Evolutionary conservation across 2,113 vertebrate species (phyloP), one percentile per base, ranked within the genome.

Genomic region (Etheostoma cragini): DNA sequence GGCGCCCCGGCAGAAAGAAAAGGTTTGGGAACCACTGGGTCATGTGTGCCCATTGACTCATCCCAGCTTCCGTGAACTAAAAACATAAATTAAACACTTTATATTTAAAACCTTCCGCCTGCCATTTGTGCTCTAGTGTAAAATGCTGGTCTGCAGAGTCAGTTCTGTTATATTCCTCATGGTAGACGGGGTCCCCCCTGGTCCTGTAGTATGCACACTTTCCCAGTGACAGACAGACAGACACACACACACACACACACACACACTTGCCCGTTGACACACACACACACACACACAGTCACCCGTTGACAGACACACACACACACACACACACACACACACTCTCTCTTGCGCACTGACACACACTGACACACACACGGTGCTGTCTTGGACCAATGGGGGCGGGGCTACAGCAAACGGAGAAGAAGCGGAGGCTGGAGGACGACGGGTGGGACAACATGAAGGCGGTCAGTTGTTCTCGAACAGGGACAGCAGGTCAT

Each of bases 401-500:
- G 62, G 61, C 24, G 1, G 70, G 46, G 53, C 60, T 61, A 30
- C 78, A 35, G 79, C 67, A 24, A 14, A 57, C 22, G 5, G 82
- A 68, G 45, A 19, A 15, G 7, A 33, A 15, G 63, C 73, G 5
- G 60, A 72, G 58, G 50, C 68, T 77, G 65, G 66, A 72, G 72
- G 65, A 24, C 45, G 30, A 30, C 17, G 6, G 38, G 38, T 0
- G 38, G 2, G 17, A 5, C 63, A 12, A 46, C 6, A 1, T 7
- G 45, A 57, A 22, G 76, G 47, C 67, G 74, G n/a, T 98, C 95
- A 99, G 94, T 98, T 98, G 95, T 95, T 99, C 96, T 98, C 98
- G 5, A 99, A 99, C 89, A 99, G 96, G 17, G 98, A 97, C 53
- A 99, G 96, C 78, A 99, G 96, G 86, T 99, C 98, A 0, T 99